These are phyloP conservation scores for Crotalus horridus DNA, from an alignment of 2,113 vertebrate species.

Conservation along the genomic window DNA sequence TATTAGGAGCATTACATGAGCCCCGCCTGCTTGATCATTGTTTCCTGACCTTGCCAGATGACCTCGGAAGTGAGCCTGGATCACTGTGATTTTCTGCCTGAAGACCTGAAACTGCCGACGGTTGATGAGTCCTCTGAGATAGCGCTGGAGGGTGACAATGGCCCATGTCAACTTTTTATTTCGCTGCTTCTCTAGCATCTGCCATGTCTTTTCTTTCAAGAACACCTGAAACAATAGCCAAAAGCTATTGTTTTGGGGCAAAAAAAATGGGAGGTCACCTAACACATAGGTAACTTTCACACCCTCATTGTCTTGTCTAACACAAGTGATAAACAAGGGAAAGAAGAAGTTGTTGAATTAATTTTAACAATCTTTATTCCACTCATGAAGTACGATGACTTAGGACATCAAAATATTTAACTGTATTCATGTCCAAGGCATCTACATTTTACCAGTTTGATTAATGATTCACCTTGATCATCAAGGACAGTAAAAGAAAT, in stretches of 20 bases:
- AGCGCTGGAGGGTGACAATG: conserved; percentile 80
- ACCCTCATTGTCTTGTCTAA: background rate
- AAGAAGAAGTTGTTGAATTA: background rate
- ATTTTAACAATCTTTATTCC: background rate
- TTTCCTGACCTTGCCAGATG: conserved; percentile 79
- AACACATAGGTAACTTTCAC: background rate
- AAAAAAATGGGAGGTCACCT: background rate
- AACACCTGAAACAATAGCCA: conserved; percentile 73
- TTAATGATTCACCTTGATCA: background rate
- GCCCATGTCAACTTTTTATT: conserved; percentile 81
- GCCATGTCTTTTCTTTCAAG: conserved; percentile 78
- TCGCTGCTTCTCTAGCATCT: conserved; percentile 76
- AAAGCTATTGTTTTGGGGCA: background rate
- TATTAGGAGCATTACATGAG: background rate
- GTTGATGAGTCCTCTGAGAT: conserved; percentile 76
- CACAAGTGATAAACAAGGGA: background rate
- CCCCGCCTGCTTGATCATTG: too few species aligned
- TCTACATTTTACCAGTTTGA: background rate
- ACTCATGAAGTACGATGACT: too few species aligned
- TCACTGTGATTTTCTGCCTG: conserved; percentile 78
- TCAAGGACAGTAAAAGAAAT: background rate
- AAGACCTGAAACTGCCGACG: conserved; percentile 76
- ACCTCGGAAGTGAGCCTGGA: conserved; percentile 85
- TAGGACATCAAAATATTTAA: background rate
- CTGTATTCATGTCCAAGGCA: background rate